phyloP scores from a whole-genome alignment of 2,888 invertebrate genomes.

The Corbicula japonica region DNA sequence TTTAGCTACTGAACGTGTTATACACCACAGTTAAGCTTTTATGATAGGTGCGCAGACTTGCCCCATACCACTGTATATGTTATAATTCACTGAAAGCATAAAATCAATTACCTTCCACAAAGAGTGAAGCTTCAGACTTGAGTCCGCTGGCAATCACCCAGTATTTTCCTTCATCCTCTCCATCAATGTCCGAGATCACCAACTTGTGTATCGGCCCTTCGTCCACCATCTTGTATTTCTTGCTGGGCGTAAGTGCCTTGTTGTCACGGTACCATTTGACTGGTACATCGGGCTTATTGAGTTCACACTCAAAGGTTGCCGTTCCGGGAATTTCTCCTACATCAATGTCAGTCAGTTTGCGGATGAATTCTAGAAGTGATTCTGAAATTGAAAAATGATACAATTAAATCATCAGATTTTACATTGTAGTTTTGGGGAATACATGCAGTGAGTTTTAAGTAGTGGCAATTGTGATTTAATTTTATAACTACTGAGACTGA shows the following conservation, averaged over 20 bases:
- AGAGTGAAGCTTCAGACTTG: slow-evolving; percentile 82
- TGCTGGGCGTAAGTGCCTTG: slow-evolving; percentile 91
- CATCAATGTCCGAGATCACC: slow-evolving; percentile 78
- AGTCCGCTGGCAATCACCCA: slow-evolving; percentile 80
- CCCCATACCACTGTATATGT: too few species aligned
- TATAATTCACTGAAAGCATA: too few species aligned
- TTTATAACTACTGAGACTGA: too few species aligned
- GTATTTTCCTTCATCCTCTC: slow-evolving; percentile 83
- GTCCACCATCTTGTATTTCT: slow-evolving; percentile 82
- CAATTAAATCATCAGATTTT: neutral
- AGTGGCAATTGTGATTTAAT: too few species aligned
- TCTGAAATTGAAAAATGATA: slow-evolving; percentile 72
- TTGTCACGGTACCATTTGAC: slow-evolving; percentile 92
- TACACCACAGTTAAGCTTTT: too few species aligned
- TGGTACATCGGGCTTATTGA: slow-evolving; percentile 91
- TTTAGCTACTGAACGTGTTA: too few species aligned
- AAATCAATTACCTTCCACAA: slow-evolving; percentile 81
- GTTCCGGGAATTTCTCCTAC: slow-evolving; percentile 81
- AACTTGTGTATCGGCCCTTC: slow-evolving; percentile 82
- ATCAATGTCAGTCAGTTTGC: slow-evolving; percentile 81
- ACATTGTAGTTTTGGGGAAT: too few species aligned
- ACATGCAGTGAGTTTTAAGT: too few species aligned
- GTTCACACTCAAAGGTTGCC: slow-evolving; percentile 91
- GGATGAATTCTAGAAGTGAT: slow-evolving; percentile 82
- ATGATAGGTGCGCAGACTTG: neutral